These are phyloP conservation scores for Gallinago solitaria DNA, from an alignment of 2,797 vertebrate species.

Conservation along the genomic window DNA sequence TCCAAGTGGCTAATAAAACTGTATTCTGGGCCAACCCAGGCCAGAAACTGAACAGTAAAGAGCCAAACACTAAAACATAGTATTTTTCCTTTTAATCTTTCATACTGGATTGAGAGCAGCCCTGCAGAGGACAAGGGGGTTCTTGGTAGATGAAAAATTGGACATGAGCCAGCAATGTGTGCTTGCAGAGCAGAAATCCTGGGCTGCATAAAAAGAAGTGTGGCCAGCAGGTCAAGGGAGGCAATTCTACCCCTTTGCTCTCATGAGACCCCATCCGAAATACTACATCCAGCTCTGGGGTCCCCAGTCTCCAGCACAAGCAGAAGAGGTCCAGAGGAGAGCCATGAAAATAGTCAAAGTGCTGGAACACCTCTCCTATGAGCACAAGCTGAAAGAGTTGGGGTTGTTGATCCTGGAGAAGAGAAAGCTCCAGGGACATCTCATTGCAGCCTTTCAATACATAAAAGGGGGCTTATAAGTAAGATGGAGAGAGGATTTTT, in stretches of 20 bases:
- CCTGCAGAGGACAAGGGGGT: not conserved
- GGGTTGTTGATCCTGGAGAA: not conserved
- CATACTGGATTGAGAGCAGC: not conserved
- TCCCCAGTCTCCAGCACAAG: too few relatives aligned
- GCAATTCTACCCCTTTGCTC: not conserved
- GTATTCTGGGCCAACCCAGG: not conserved
- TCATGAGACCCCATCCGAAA: not conserved
- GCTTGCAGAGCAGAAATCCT: not conserved
- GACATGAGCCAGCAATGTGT: not conserved
- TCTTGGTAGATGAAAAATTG: not conserved
- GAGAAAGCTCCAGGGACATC: not conserved
- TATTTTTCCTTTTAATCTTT: not conserved
- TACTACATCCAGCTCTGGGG: not conserved
- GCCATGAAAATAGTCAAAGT: too few relatives aligned
- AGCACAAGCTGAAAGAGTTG: too few relatives aligned
- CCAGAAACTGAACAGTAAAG: not conserved
- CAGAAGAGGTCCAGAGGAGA: too few relatives aligned
- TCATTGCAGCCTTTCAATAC: not conserved
- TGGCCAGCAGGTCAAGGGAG: not conserved
- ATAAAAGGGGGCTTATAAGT: not conserved
- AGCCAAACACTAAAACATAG: not conserved
- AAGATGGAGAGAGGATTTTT: not conserved
- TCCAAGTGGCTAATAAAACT: not conserved
- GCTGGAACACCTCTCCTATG: too few relatives aligned
- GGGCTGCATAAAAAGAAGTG: not conserved